Base-by-base conservation (phyloP, 2,113 vertebrate genomes). In the Crypturellus undulatus region DNA sequence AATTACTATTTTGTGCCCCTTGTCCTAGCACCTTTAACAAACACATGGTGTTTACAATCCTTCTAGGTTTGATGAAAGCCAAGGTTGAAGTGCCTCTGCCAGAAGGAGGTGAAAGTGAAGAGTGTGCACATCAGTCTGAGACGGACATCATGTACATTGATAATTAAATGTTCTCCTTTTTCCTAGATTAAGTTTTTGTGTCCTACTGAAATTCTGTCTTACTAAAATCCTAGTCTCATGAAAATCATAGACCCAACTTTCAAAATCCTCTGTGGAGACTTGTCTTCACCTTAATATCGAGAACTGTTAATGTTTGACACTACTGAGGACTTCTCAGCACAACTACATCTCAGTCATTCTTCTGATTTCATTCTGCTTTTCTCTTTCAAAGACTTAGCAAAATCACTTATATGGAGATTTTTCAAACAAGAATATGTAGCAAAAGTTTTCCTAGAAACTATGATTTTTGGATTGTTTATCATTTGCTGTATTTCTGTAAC, bases 61-160 rank as follows among this genome's bases (percentile, higher is more conserved):
- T 25, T 7, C 36, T 59, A 97, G 96, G 95, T 92, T 75, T 26
- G 56, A 94, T 4, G 43, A 92, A n/a, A 34, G 36, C 64, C 43
- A 49, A 32, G 34, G 12, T 30, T 42, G 62, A 90, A 75, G 24
- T 0, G 2, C 28, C 71, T 72, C 51, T 8, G 8, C 63, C 12
- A 3, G 45, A 36, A 84, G 89, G 82, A 49, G 62, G 56, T 7
- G 47, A 71, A 77, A 87, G 49, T 84, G 77, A 82, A 76, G 90
- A 93, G 7, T 0, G 0, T 4, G 34, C 59, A 36, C 30, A 88
- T 71, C 65, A 77, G 5, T 32, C 43, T 5, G 15, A 95, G 65
- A 36, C 38, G 15, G 70, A 90, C 49, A 93, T 96, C 5, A 12
- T 36, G 34, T 96, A 94, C 54, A 96, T 93, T 0, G 84, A 97